Evolutionary conservation across 2,797 vertebrate species (phyloP), one percentile per base, ranked within the genome.

Genomic region (Takifugu rubripes): DNA sequence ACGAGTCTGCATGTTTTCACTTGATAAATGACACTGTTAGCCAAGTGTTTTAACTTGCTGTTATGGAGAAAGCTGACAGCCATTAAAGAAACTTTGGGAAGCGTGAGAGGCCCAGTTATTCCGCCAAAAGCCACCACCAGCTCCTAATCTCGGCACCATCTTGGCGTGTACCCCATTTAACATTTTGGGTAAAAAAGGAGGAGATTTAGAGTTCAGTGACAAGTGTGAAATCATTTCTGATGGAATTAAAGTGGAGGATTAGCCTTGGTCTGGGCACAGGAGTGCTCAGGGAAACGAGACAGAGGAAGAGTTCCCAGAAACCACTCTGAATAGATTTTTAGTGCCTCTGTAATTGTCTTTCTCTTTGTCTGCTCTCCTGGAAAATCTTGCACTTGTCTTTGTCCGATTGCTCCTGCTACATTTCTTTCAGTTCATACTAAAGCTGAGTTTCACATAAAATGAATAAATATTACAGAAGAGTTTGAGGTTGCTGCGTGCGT

Each of bases 141-240:
- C 64, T 51, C 17, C 54, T 69, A 72, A 75, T 68, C 72, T 65
- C 1, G 60, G 81, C 68, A 69, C 77, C 82, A 69, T 83, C 61
- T 77, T 87, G 85, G 79, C 82, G 68, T 59, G 36, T 51, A 63
- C 65, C 61, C 66, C 51, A 33, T 68, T 79, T 78, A 79, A 78
- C 54, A 64, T 78, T 71, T 75, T 54, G 64, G 60, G 66, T 46
- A 6, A 73, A 83, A 66, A 79, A 80, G 84, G 75, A 70, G 61
- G 66, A 83, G 84, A 84, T 78, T 74, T 81, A 71, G 69, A 50
- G 26, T 72, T 68, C 72, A 48, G 64, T 84, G 83, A 90, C 84
- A 90, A 84, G 85, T 90, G 84, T 91, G 89, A 91, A 91, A 89
- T 90, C 84, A 81, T 73, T 64, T 62, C 62, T 75, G 79, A 79